These are phyloP conservation scores for Drymodes brunneopygia DNA, from an alignment of 2,113 vertebrate species.

Conservation along the genomic window DNA sequence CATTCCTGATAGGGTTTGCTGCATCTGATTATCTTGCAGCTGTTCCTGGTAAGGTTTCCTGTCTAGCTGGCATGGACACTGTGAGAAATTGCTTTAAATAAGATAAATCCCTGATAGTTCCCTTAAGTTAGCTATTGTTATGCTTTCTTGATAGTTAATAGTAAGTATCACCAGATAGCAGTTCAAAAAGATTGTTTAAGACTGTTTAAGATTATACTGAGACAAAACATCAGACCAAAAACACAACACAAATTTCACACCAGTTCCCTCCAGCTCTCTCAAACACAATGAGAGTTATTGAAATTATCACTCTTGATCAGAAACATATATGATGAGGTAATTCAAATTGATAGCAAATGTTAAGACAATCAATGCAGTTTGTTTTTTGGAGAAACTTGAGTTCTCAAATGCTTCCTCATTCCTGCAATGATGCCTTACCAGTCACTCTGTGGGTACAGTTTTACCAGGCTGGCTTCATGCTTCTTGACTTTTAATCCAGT, in stretches of 20 bases:
- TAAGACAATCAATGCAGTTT: neutral
- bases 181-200: neutral
- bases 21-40: constrained; percentile 22
- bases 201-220: neutral
- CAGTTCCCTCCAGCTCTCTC: neutral
- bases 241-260: accelerated
- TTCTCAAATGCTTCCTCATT: neutral
- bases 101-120: neutral
- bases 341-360: neutral
- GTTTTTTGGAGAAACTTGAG: neutral
- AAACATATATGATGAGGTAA: neutral
- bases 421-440: accelerated
- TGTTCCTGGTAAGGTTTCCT: neutral
- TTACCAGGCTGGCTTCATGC: neutral
- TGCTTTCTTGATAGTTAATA: neutral
- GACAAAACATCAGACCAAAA: neutral
- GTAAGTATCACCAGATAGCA: neutral
- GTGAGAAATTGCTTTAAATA: neutral
- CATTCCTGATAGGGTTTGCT: neutral
- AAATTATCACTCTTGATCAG: neutral
- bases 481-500: neutral
- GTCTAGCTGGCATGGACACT: neutral
- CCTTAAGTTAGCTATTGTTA: neutral
- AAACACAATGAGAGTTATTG: neutral
- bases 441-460: neutral